Base-by-base conservation (phyloP, 2,113 vertebrate species). In the Osmerus eperlanus region DNA sequence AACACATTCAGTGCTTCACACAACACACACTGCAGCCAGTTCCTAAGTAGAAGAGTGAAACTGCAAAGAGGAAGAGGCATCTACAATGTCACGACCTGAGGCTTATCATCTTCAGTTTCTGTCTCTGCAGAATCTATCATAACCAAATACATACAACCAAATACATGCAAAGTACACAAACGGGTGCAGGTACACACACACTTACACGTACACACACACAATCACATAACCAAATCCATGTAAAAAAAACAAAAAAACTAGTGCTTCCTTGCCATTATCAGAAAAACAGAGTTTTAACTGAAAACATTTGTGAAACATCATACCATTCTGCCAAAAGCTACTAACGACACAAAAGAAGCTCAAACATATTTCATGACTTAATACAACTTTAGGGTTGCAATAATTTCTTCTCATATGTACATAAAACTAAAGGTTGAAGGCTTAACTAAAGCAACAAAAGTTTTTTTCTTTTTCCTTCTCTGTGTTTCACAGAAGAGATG, bases 51-150 rank as follows among this genome's bases (percentile, higher is more conserved):
- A 64, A 79, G 58, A 36, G 25, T 72, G 47, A 83, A 77, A 83
- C 61, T 65, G 23, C 19, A 19, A 62, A 71, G 9, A 61, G 3
- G 56, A 58, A 58, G 66, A 78, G 67, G 18, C 5, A 47, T 59
- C 29, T 23, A 23, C 25, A 19, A 60, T 59, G 60, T 56, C 67
- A 53, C 66, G 53, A 19, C 73, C 55, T 18, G 61, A 71, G 78
- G 63, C 15, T n/a, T 75, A 78, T 74, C 54, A 79, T 73, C 71
- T 85, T 82, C 6, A 75, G 84, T 87, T 88, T 90, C 88, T 84
- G 71, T 81, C 80, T 77, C 75, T 36, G 66, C 63, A 78, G 85
- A 87, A 85, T 90, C 89, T 86, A 78, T 72, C 82, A 70, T 84
- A 91, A 77, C 67, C 41, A 47, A 47, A 47, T 11, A 2, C 41